Percentiles rank a stretch among this genome's conserved stretches.
phyloP scores from a whole-genome alignment of 2,888 invertebrate species.

The Tiliacea citrago region DNA sequence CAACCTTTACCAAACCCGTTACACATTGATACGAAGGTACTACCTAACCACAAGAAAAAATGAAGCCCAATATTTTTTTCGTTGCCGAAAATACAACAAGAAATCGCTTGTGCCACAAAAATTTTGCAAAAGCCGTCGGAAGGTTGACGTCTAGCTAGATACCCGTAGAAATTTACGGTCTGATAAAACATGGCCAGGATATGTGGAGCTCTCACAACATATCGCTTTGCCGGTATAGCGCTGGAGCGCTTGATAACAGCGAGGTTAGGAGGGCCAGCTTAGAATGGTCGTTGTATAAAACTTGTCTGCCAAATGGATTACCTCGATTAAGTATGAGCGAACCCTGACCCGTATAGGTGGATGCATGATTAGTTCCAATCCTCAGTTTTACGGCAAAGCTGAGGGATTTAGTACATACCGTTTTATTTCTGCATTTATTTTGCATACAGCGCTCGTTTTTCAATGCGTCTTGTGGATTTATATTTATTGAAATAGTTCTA shows the following conservation, averaged over 20 bases:
- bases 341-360: slow-evolving; percentile 84
- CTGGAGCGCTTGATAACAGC: slow-evolving; percentile 53
- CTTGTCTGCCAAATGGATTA: slow-evolving; percentile 88
- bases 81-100: slow-evolving; percentile 64
- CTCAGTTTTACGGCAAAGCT: slow-evolving; percentile 68
- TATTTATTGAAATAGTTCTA: slow-evolving; percentile 29
- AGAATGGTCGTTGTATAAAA: slow-evolving; percentile 79
- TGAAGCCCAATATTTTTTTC: slow-evolving; percentile 41
- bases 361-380: slow-evolving; percentile 82
- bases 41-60: slow-evolving; percentile 50
- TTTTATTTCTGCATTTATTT: slow-evolving; percentile 57
- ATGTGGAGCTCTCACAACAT: slow-evolving; percentile 76
- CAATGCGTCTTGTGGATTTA: slow-evolving; percentile 39
- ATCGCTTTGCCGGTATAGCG: slow-evolving; percentile 64
- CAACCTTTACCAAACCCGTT: slow-evolving; percentile 38
- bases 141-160: slow-evolving; percentile 85
- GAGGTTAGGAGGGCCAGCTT: slow-evolving; percentile 72
- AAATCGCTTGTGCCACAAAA: slow-evolving; percentile 74
- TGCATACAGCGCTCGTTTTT: slow-evolving; percentile 36
- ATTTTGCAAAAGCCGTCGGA: slow-evolving; percentile 81
- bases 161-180: slow-evolving; percentile 87
- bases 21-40: slow-evolving; percentile 49
- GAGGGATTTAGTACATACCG: slow-evolving; percentile 49
- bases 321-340: slow-evolving; percentile 86
- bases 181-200: slow-evolving; percentile 84